Percentiles rank a stretch among this genome's conserved stretches.
phyloP scores from a whole-genome alignment of 2,888 invertebrate genomes.

The Caenorhabditis sinica region DNA sequence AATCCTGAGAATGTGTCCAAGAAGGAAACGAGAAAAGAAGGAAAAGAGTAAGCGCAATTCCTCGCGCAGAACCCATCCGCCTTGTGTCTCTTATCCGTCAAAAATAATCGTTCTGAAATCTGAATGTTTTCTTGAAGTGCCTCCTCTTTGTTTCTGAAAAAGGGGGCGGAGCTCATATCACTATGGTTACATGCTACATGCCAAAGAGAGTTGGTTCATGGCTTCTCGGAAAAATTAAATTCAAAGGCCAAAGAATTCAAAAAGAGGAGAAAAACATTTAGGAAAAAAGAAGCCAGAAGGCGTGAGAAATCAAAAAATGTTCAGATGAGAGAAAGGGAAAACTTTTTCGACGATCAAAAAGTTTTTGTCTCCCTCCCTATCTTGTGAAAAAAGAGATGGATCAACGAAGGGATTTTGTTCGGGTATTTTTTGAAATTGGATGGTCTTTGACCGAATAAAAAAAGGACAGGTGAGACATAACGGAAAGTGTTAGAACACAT shows the following conservation, averaged over 20 bases:
- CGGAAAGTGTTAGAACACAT: slow-evolving; percentile 37
- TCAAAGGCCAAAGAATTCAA: not conserved
- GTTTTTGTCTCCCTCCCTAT: slow-evolving; percentile 24
- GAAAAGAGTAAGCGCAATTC: not conserved
- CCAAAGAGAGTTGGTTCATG: slow-evolving; percentile 9
- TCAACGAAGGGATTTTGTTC: slow-evolving; percentile 36
- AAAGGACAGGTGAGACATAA: slow-evolving; percentile 35
- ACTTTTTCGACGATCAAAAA: slow-evolving; percentile 41
- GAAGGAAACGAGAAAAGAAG: not conserved
- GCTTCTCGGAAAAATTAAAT: not conserved
- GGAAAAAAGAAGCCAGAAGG: not conserved
- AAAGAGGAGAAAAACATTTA: slow-evolving; percentile 1
- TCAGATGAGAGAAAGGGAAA: not conserved
- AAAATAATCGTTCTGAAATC: slow-evolving; percentile 17
- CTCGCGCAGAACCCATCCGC: slow-evolving; percentile 32
- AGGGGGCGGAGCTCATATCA: slow-evolving; percentile 25
- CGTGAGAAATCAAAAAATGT: slow-evolving; percentile 3
- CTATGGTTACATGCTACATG: slow-evolving; percentile 29
- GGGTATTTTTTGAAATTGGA: slow-evolving; percentile 37
- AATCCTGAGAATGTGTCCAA: slow-evolving; percentile 21
- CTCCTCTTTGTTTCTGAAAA: not conserved
- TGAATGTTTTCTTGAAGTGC: not conserved
- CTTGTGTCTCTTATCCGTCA: not conserved
- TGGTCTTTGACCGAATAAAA: slow-evolving; percentile 48
- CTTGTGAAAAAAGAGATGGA: slow-evolving; percentile 13